Evolutionary conservation across 2,797 vertebrate genomes (phyloP), one percentile per base, ranked within the genome.

Genomic region (Apogon talboti): DNA sequence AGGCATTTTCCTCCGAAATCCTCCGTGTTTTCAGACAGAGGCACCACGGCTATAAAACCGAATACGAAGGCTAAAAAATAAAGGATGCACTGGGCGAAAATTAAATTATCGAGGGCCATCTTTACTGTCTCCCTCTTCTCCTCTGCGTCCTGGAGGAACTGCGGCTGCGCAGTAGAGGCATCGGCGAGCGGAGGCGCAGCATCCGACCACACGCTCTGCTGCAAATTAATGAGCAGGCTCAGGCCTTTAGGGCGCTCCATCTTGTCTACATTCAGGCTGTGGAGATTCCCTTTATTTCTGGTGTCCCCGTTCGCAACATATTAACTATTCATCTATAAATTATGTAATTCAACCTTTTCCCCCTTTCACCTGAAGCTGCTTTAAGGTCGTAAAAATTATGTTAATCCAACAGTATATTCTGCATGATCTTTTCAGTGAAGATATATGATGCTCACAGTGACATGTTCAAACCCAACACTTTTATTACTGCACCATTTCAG

Each of bases 1-100:
- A 98, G 90, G 70, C 97, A 99, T 89, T 95, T 96, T 47, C 98
- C 97, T 2, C 93, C 94, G 90, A 98, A 98, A 76, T 97, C 97
- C 51, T 93, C 95, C 75, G 95, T 94, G 84, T 99, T 96, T 91
- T 98, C 96, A 0, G 96, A 95, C 55, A 99, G 94, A 11, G 98
- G 97, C 74, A 98, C 95, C 69, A 98, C 94, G 68, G 95, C 95
- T 67, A 96, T 95, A 81, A 97, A 96, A 68, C 96, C 96, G 87
- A 96, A 96, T 7, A 98, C 92, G 44, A 98, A 96, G 63, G 97
- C 95, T 83, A 99, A 83, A 82, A 96, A 96, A 87, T 95, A 96
- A 66, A 97, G 93, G 79, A 94, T 92, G 90, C 96, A 96, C 83
- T 99, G 98, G 37, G 93, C 96, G n/a, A 96, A 93, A 72, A 97